Base-by-base conservation (phyloP, 2,888 invertebrate genomes). In the Agrochola lota region DNA sequence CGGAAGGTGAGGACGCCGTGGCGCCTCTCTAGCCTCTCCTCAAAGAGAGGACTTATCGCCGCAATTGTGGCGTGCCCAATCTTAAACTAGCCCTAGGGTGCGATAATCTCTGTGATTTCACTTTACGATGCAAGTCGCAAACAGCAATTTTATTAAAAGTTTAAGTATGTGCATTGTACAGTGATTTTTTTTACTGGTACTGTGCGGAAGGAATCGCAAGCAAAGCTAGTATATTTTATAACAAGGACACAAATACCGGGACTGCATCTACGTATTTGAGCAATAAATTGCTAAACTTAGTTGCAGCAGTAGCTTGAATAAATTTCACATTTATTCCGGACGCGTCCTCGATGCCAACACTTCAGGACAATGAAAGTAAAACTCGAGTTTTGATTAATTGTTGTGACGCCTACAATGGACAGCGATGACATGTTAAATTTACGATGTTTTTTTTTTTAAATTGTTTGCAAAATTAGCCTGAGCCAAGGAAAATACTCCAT, bases 241-340 rank as follows among this genome's bases (percentile, higher is more conserved):
- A 12, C 20, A 35, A 63, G 62, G 23, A 35, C 35, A 35, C 11
- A 63, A 63, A 62, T 30, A 63, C 23, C 2, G 23, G 12, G 12
- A 6, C 35, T 2, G 43, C 43, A 20, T 20, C 12, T 23, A 63
- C 12, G 35, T 35, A 35, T 35, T 63, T 63, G 12, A 12, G 30
- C 30, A 23, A 35, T 63, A 63, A 35, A 23, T 63, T 35, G 12
- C 12, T 63, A 23, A 63, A 63, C 35, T 35, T 35, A 63, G 35
- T 63, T 23, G 35, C 62, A 63, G 35, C 62, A 35, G 35, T 63
- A 35, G 23, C 63, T 63, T 35, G 60, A 60, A 60, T 60, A 60
- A 60, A 30, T 60, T 60, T 30, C 85, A 81, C 90, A 88, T 92
- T 91, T 89, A 88, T 91, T 77, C 71, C 30, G 74, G n/a, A 40